phyloP scores from a whole-genome alignment of 2,888 invertebrate genomes.

The Drosophila mercatorum region DNA sequence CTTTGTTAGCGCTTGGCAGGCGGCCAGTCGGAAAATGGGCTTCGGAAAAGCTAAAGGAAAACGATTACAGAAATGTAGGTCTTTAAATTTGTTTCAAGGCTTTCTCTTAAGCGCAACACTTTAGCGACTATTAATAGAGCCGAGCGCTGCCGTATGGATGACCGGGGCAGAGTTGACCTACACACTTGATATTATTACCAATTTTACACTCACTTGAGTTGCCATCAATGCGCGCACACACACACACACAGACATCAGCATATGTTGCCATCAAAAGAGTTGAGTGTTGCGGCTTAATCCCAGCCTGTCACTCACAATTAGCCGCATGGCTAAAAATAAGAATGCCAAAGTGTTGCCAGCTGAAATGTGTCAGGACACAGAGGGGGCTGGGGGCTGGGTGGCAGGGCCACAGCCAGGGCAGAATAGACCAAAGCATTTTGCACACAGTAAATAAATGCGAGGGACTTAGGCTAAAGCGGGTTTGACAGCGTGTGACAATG shows the following conservation, averaged over 20 bases:
- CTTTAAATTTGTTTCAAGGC: slow-evolving; percentile 28
- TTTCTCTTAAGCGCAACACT: slow-evolving; percentile 1
- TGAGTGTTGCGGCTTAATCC: slow-evolving; percentile 43
- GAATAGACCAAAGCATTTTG: slow-evolving; percentile 24
- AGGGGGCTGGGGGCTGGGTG: background rate
- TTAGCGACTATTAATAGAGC: slow-evolving; percentile 53
- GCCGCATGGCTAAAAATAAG: slow-evolving; percentile 72
- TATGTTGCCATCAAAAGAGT: slow-evolving; percentile 17
- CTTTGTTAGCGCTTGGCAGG: slow-evolving; percentile 68
- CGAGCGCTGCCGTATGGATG: background rate
- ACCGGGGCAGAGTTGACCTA: slow-evolving; percentile 11
- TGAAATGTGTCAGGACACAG: background rate
- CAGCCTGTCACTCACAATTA: slow-evolving; percentile 73
- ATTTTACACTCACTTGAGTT: slow-evolving; percentile 72
- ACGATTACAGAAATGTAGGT: background rate
- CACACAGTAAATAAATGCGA: slow-evolving; percentile 58
- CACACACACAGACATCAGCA: slow-evolving; percentile 24
- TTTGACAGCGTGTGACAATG: slow-evolving; percentile 73
- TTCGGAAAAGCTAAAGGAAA: slow-evolving; percentile 7
- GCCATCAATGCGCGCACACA: slow-evolving; percentile 50
- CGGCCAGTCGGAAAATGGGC: slow-evolving; percentile 55
- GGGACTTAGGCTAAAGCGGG: slow-evolving; percentile 64
- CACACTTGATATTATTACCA: slow-evolving; percentile 42
- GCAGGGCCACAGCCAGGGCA: background rate
- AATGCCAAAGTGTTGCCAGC: slow-evolving; percentile 40